phyloP scores from a whole-genome alignment of 2,888 invertebrate genomes.

The Parnassius glacialis region DNA sequence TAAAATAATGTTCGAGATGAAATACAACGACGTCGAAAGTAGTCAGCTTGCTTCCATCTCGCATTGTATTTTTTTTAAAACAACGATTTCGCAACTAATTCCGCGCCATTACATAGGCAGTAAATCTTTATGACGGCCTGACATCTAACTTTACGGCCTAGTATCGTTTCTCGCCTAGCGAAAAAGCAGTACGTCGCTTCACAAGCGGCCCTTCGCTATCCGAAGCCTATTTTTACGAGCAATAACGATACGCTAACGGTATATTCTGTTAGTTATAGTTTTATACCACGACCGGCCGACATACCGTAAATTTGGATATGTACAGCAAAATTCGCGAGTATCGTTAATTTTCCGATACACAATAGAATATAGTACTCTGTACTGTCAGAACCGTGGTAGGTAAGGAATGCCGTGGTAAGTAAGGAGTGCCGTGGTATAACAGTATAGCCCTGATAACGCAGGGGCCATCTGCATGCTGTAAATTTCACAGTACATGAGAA shows the following conservation, averaged over 20 bases:
- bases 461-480: no score
- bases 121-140: constrained; percentile 5
- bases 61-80: neutral
- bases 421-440: no score
- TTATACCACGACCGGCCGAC: neutral
- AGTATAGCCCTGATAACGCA: no score
- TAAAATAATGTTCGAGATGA: no score
- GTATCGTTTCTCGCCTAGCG: constrained; percentile 1
- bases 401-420: no score
- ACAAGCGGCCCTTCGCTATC: neutral
- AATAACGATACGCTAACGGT: neutral
- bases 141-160: constrained; percentile 7
- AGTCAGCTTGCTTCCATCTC: neutral
- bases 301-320: neutral
- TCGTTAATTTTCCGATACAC: no score
- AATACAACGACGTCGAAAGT: neutral
- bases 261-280: neutral
- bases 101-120: constrained; percentile 5
- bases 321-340: no score
- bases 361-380: no score
- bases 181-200: neutral
- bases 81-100: constrained; percentile 4
- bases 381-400: no score
- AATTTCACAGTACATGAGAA: no score
- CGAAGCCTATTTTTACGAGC: constrained; percentile 3